Conservation (phyloP, 2,113 vertebrate species). For the Bubalus kerabau region DNA sequence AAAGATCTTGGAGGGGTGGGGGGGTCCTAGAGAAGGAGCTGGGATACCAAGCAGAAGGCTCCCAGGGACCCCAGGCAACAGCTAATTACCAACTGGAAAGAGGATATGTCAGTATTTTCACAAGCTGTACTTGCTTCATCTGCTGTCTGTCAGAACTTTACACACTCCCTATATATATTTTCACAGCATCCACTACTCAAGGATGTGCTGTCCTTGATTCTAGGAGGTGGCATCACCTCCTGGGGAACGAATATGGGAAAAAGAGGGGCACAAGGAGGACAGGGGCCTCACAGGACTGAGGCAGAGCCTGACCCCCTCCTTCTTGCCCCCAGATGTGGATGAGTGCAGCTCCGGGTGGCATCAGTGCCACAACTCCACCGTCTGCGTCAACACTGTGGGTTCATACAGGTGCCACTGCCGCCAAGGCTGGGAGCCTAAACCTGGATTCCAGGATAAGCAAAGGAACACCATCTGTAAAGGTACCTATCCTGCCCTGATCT, state of each 20-base stretch:
- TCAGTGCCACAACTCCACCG: slow-evolving; percentile 59
- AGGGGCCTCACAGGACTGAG: rapidly evolving
- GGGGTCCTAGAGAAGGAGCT: background rate
- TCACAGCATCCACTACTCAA: rapidly evolving
- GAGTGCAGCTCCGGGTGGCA: background rate
- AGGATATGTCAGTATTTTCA: background rate
- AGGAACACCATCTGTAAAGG: no score
- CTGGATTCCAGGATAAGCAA: no score
- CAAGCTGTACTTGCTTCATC: background rate
- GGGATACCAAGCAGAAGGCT: background rate
- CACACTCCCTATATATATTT: background rate
- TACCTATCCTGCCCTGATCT: no score
- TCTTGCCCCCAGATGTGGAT: background rate
- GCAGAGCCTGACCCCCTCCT: background rate
- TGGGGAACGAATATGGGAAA: rapidly evolving
- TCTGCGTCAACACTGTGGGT: slow-evolving; percentile 67
- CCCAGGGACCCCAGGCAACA: background rate
- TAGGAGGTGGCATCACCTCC: background rate
- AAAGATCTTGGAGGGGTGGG: background rate
- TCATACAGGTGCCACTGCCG: slow-evolving; percentile 69
- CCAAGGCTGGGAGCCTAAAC: slow-evolving; percentile 58
- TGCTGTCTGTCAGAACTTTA: background rate
- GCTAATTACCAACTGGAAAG: background rate
- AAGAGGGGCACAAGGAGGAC: rapidly evolving
- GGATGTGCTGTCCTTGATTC: background rate